phyloP scores from a whole-genome alignment of 2,888 invertebrate species.

The Orchestes rusci region DNA sequence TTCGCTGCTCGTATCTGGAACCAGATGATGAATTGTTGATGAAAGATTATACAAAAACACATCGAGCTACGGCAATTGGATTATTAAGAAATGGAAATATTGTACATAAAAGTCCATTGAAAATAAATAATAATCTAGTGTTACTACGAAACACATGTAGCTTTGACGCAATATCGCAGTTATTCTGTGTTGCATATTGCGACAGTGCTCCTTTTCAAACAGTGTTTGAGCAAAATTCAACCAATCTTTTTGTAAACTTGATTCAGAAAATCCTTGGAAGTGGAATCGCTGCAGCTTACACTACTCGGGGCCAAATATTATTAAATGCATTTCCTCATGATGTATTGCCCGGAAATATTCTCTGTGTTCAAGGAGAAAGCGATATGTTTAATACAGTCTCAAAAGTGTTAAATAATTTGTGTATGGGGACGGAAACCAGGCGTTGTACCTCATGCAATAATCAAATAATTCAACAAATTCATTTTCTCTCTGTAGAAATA shows the following conservation, averaged over 20 bases:
- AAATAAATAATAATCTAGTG: slow-evolving; percentile 1
- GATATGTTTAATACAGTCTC: slow-evolving; percentile 1
- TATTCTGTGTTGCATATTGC: slow-evolving; percentile 3
- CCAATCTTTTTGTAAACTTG: background rate
- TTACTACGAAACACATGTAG: slow-evolving; percentile 3
- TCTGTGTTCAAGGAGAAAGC: slow-evolving; percentile 1
- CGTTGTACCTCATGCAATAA: background rate
- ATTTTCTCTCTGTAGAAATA: slow-evolving; percentile 6
- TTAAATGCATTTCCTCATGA: background rate
- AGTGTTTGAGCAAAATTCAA: background rate
- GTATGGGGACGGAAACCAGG: background rate
- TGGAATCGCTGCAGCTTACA: background rate
- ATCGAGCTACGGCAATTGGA: slow-evolving; percentile 2
- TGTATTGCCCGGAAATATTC: background rate
- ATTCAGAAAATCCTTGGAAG: background rate
- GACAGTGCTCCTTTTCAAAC: background rate
- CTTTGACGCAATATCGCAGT: slow-evolving; percentile 3
- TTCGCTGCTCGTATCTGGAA: slow-evolving; percentile 2
- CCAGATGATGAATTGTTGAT: slow-evolving; percentile 2
- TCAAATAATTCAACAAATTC: background rate
- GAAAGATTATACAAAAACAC: slow-evolving; percentile 1
- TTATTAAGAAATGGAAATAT: slow-evolving; percentile 4
- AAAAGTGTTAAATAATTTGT: slow-evolving; percentile 1
- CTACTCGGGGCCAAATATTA: slow-evolving; percentile 1
- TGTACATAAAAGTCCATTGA: slow-evolving; percentile 2